phyloP scores from a whole-genome alignment of 1,140 invertebrate species.

The Drosophila pandora region DNA sequence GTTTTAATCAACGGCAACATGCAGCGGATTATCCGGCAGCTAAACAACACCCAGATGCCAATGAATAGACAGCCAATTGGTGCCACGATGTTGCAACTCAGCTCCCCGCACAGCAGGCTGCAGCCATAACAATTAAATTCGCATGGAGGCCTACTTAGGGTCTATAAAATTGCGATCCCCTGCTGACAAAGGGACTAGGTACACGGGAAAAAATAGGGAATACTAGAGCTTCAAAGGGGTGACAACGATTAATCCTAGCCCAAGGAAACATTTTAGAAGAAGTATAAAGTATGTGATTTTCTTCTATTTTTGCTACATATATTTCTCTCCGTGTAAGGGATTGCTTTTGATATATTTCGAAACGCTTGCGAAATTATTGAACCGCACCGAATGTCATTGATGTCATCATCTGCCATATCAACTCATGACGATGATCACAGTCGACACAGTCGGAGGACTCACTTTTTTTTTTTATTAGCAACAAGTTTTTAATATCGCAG shows the following conservation, averaged over 20 bases:
- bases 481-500: constrained; percentile 80
- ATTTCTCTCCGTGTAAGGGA: neutral
- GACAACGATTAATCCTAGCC: neutral
- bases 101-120: constrained; percentile 7
- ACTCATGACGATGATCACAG: constrained; percentile 26
- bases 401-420: constrained; percentile 59
- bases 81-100: constrained; percentile 11
- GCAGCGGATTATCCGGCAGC: constrained; percentile 74
- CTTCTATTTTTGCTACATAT: no score
- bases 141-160: constrained; percentile 69
- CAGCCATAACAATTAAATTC: constrained; percentile 69
- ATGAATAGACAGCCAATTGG: constrained; percentile 62
- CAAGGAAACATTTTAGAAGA: no score
- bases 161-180: constrained; percentile 38
- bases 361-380: constrained; percentile 76
- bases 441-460: constrained; percentile 36
- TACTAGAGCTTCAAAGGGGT: no score
- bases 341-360: constrained; percentile 19
- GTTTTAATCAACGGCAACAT: constrained; percentile 77
- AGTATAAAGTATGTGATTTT: no score
- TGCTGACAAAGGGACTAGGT: neutral
- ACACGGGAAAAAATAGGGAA: neutral
- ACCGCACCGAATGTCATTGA: constrained; percentile 82
- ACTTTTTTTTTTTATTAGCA: constrained; percentile 72
- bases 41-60: constrained; percentile 69